A percentile compares a stretch with the other conserved stretches of the same genome.
Evolutionary conservation across 2,888 invertebrate species (phyloP).

Genomic region (Tubulanus polymorphus): DNA sequence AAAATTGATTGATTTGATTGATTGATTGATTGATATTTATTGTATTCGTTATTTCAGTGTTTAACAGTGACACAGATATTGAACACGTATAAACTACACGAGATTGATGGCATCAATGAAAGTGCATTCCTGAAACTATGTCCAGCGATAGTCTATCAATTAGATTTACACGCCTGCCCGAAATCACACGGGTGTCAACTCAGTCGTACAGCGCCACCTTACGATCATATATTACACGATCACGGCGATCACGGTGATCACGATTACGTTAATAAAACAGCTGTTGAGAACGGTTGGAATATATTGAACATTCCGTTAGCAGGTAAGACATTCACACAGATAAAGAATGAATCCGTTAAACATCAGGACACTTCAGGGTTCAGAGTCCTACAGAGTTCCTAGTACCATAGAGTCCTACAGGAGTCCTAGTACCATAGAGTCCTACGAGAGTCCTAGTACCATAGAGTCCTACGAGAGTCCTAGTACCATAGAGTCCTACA

Average conservation of each 20-base stretch:
- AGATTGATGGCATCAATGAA: conserved; percentile 19
- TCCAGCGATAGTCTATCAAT: conserved; percentile 46
- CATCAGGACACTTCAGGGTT: too few relatives aligned
- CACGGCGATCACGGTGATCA: not conserved
- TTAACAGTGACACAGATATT: not conserved
- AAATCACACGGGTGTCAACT: not conserved
- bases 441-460: too few relatives aligned
- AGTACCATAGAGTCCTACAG: too few relatives aligned
- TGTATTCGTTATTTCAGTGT: conserved; percentile 10
- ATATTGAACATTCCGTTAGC: not conserved
- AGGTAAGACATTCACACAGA: not conserved
- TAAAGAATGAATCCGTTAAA: too few relatives aligned
- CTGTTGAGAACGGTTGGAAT: not conserved
- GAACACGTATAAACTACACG: conserved; percentile 4
- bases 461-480: too few relatives aligned
- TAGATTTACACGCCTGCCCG: conserved; percentile 24
- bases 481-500: too few relatives aligned
- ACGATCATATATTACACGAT: not conserved
- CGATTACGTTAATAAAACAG: not conserved
- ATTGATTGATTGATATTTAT: too few relatives aligned
- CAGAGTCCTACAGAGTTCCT: too few relatives aligned
- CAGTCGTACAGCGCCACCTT: not conserved
- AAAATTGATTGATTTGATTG: too few relatives aligned
- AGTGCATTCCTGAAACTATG: conserved; percentile 41
- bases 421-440: too few relatives aligned